A percentile compares a stretch with the other conserved stretches of the same genome.
Evolutionary conservation across 1,140 invertebrate genomes (phyloP).

Genomic region (Hermetia illucens): DNA sequence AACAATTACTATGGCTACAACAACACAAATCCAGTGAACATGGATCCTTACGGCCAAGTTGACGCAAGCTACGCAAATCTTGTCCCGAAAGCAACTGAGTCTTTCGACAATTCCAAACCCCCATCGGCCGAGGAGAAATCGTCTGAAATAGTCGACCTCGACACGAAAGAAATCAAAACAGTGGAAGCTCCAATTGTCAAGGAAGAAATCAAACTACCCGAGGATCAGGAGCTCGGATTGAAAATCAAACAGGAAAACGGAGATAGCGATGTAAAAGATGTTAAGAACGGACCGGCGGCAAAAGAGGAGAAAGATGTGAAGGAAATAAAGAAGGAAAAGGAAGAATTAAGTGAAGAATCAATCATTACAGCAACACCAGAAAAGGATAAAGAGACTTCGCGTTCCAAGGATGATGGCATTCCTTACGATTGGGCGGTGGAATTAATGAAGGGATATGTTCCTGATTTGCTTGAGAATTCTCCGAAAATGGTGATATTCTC

Average conservation of each 20-base stretch:
- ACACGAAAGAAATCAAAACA: constrained; percentile 42
- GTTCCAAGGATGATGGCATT: constrained; percentile 50
- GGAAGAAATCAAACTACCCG: constrained; percentile 8
- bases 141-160: constrained; percentile 39
- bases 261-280: constrained; percentile 5
- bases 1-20: constrained; percentile 4
- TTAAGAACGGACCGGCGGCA: constrained; percentile 5
- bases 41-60: not conserved
- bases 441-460: constrained; percentile 72
- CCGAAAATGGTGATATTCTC: constrained; percentile 93
- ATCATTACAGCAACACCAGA: constrained; percentile 3
- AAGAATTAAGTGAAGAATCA: constrained; percentile 16
- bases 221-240: constrained; percentile 7
- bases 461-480: constrained; percentile 83
- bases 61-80: not conserved
- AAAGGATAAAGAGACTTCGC: constrained; percentile 9
- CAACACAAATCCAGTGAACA: no score
- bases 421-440: constrained; percentile 78
- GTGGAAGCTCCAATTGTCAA: constrained; percentile 30
- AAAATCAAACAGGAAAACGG: constrained; percentile 8
- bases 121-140: constrained; percentile 15
- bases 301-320: constrained; percentile 14
- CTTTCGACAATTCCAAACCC: not conserved
- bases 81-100: not conserved
- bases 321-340: constrained; percentile 10